Evolutionary conservation across 2,888 invertebrate species (phyloP).

Genomic region (Sinohyriopsis cumingii): DNA sequence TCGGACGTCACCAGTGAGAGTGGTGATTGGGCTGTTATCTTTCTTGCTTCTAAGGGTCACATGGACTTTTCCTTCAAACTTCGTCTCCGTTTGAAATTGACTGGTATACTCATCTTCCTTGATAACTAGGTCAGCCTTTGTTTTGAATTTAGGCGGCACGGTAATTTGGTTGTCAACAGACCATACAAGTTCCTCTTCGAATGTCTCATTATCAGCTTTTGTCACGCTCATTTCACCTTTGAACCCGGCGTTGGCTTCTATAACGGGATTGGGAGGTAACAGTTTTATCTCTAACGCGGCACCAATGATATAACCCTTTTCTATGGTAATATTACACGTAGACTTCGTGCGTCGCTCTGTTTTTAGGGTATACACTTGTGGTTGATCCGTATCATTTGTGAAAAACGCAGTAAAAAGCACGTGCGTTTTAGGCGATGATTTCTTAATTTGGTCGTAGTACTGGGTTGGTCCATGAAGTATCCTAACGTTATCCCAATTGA

Average conservation of each 20-base stretch:
- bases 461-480: constrained; percentile 66
- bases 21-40: constrained; percentile 67
- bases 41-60: constrained; percentile 68
- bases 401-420: constrained; percentile 68
- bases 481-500: constrained; percentile 68
- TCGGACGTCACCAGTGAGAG: constrained; percentile 64
- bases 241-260: constrained; percentile 71
- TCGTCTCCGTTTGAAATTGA: constrained; percentile 65
- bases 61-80: constrained; percentile 67
- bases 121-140: constrained; percentile 68
- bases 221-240: constrained; percentile 65
- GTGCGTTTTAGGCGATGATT: constrained; percentile 55
- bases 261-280: constrained; percentile 69
- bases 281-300: constrained; percentile 63
- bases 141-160: constrained; percentile 67
- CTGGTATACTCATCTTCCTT: constrained; percentile 69
- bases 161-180: constrained; percentile 70
- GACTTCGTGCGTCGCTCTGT: constrained; percentile 70
- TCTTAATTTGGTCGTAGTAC: constrained; percentile 53
- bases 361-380: constrained; percentile 69
- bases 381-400: constrained; percentile 67
- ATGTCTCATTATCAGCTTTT: constrained; percentile 63
- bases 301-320: constrained; percentile 59
- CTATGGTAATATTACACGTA: constrained; percentile 64
- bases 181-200: constrained; percentile 71